Evolutionary conservation across 2,888 invertebrate genomes (phyloP).

Genomic region (Sepiola atlantica): DNA sequence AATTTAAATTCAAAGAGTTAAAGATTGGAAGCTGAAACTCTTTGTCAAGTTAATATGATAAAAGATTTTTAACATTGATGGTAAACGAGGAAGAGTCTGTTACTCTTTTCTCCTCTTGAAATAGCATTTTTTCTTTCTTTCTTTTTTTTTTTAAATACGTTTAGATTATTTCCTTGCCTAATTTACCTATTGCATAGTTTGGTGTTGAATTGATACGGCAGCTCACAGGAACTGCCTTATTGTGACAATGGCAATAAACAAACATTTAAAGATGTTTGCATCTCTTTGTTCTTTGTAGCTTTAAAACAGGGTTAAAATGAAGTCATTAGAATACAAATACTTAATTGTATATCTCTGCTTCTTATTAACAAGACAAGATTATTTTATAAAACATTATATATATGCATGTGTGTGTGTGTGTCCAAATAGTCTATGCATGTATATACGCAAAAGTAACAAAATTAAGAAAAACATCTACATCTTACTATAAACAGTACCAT

Average conservation of each 20-base stretch:
- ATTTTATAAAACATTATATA: neutral
- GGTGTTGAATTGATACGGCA: slow-evolving; percentile 32
- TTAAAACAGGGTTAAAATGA: neutral
- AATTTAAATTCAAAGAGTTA: neutral
- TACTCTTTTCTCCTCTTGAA: slow-evolving; percentile 14
- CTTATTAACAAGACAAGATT: slow-evolving; percentile 23
- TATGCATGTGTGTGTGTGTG: neutral
- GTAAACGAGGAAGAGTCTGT: neutral
- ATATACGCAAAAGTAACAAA: slow-evolving; percentile 1
- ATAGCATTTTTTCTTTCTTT: too few species aligned
- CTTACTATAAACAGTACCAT: slow-evolving; percentile 34
- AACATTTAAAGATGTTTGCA: slow-evolving; percentile 37
- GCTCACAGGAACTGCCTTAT: slow-evolving; percentile 33
- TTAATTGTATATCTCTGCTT: slow-evolving; percentile 38
- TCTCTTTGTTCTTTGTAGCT: neutral
- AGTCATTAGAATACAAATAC: neutral
- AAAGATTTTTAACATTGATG: neutral
- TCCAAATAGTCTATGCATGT: neutral
- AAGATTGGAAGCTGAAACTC: neutral
- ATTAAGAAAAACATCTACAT: slow-evolving; percentile 6
- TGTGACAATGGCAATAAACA: slow-evolving; percentile 11
- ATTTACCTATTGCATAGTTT: neutral
- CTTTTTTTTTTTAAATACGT: neutral
- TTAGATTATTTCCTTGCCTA: neutral
- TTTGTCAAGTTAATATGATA: neutral